Base-by-base conservation (phyloP, 2,888 invertebrate species). In the Dyspetes luteomarginatus region DNA sequence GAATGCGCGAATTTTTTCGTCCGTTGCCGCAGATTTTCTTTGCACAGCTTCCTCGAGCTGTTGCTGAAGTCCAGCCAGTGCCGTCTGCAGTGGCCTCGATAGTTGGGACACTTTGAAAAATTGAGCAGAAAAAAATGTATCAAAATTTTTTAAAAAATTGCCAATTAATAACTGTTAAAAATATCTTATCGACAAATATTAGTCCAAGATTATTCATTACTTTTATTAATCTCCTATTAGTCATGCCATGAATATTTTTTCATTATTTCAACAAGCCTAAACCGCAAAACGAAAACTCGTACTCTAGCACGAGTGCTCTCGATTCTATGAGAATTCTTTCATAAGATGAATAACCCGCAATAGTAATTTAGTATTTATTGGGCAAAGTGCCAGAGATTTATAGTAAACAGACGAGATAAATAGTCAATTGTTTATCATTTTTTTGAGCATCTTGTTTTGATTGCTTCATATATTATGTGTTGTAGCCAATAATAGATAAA, bases 1-100 rank as follows among this genome's bases (percentile, higher is more conserved):
- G 92, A 94, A 97, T 79, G 94, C 94, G 87, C 95, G 94, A 79
- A 97, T 95, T 84, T 95, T 94, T 86, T 96, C 96, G 88, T 97
- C 97, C 58, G 96, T 94, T 1, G 94, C 94, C 56, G 94, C 93
- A 67, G 96, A 94, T 92, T 97, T 95, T 58, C 94, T 93, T 88
- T 95, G 94, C 68, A 97, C 92, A 60, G 94, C 95, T 85, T 94
- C 94, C 78, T 95, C 94, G 79, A 96, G 93, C 87, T 95, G 94
- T 86, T 95, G 94, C 87, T 95, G 95, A 41, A 96, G 92, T 60
- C 93, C 93, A 68, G 94, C 93, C 82, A 95, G 93, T 77, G 94
- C 94, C 79, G 93, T 92, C 87, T 94, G 93, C 48, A 93, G 91
- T 12, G 93, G 93, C 71, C 92, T 92, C 88, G 93, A 93, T 58